These are phyloP conservation scores for Phalacrocorax pelagicus DNA, from an alignment of 2,113 vertebrate genomes.

Conservation along the genomic window DNA sequence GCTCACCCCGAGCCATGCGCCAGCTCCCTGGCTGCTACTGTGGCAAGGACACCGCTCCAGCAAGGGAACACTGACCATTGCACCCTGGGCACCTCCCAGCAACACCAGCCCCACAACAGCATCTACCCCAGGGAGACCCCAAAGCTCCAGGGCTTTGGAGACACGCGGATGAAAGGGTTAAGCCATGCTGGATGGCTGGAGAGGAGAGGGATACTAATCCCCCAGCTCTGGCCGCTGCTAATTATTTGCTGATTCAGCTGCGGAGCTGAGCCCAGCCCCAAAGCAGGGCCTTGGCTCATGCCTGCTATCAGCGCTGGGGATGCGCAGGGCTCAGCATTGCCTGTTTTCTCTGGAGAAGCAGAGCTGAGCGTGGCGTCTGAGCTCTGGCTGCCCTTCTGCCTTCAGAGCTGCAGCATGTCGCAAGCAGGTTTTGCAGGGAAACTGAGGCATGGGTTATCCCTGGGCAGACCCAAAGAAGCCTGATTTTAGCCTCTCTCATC, in stretches of 20 bases:
- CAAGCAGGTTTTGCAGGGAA: neutral
- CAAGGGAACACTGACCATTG: accelerated
- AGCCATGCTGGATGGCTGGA: neutral
- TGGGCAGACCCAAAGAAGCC: neutral
- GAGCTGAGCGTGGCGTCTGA: accelerated
- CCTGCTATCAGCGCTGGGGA: neutral
- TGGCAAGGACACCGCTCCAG: accelerated
- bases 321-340: accelerated
- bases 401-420: accelerated
- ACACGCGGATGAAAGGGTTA: neutral
- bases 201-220: conserved; percentile 44
- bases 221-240: neutral
- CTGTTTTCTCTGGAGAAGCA: neutral
- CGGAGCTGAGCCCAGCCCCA: neutral
- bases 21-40: conserved; percentile 25
- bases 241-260: conserved; percentile 64
- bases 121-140: accelerated
- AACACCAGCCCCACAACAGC: accelerated
- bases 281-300: neutral
- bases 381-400: neutral
- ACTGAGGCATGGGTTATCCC: neutral
- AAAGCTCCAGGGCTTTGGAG: accelerated
- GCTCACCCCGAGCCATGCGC: neutral
- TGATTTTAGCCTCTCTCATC: neutral
- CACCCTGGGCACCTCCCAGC: neutral